A percentile compares a stretch with the other conserved stretches of the same genome.
These are phyloP conservation scores for Caretta caretta DNA, from an alignment of 2,113 vertebrate genomes.

Conservation along the genomic window DNA sequence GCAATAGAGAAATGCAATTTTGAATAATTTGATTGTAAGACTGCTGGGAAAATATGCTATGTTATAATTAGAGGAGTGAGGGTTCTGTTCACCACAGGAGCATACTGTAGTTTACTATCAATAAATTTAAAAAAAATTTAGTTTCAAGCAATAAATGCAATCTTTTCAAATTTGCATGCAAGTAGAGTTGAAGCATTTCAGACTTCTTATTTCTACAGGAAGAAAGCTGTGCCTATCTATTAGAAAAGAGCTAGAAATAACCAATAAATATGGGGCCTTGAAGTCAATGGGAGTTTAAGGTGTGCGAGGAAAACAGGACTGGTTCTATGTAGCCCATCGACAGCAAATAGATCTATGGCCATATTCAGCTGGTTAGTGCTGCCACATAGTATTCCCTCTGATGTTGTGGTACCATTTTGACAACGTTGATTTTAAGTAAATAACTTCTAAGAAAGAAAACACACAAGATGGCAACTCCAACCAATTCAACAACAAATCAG, in stretches of 20 bases:
- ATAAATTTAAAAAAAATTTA: constrained; percentile 28
- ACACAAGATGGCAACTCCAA: neutral
- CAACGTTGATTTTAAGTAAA: neutral
- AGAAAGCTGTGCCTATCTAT: neutral
- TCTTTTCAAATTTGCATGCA: neutral
- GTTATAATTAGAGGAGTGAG: constrained; percentile 38
- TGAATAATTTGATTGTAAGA: constrained; percentile 60
- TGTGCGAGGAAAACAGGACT: neutral
- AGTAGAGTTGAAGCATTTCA: neutral
- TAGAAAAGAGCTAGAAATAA: neutral
- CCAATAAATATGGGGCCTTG: neutral
- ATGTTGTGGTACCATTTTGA: neutral
- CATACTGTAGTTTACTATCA: neutral
- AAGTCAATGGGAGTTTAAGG: neutral
- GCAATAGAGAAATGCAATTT: constrained; percentile 71
- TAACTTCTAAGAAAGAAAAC: neutral
- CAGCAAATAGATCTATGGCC: neutral
- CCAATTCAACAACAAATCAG: neutral
- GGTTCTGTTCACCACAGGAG: neutral
- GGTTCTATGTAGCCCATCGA: neutral
- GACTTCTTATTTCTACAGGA: neutral
- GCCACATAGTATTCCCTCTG: neutral
- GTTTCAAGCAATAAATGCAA: neutral
- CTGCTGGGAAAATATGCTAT: constrained; percentile 39
- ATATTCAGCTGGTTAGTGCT: neutral